phyloP scores from a whole-genome alignment of 1,140 invertebrate species.

The Lamellibrachia luymesi region DNA sequence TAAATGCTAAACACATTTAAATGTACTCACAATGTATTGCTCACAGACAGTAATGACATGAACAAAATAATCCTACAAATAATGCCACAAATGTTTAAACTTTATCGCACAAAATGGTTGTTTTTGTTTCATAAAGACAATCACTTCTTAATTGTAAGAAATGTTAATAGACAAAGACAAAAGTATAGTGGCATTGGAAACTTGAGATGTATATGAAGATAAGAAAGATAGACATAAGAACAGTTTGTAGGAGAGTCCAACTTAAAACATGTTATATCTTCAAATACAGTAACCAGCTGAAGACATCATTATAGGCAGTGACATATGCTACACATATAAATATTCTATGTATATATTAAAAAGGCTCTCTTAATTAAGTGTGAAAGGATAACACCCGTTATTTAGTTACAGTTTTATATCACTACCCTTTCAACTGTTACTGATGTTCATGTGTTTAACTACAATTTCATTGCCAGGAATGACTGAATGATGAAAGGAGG shows the following conservation, averaged over 20 bases:
- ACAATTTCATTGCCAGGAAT: not conserved
- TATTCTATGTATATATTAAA: slow-evolving; percentile 1
- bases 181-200: not conserved
- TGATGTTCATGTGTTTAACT: not conserved
- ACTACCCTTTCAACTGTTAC: not conserved
- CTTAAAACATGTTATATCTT: not conserved
- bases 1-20: not conserved
- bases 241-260: not conserved
- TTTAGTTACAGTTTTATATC: not conserved
- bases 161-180: not conserved
- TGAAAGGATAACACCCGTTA: not conserved
- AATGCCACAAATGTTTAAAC: not conserved
- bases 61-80: not conserved
- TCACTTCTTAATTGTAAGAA: not conserved
- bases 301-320: not conserved
- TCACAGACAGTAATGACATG: not conserved
- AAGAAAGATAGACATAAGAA: not conserved
- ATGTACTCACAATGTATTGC: not conserved
- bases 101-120: not conserved
- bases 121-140: not conserved
- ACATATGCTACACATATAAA: not conserved
- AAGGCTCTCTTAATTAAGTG: not conserved
- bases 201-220: not conserved
- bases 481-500: not conserved
- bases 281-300: not conserved